phyloP scores from a whole-genome alignment of 2,888 invertebrate species.

The Hedya salicella region DNA sequence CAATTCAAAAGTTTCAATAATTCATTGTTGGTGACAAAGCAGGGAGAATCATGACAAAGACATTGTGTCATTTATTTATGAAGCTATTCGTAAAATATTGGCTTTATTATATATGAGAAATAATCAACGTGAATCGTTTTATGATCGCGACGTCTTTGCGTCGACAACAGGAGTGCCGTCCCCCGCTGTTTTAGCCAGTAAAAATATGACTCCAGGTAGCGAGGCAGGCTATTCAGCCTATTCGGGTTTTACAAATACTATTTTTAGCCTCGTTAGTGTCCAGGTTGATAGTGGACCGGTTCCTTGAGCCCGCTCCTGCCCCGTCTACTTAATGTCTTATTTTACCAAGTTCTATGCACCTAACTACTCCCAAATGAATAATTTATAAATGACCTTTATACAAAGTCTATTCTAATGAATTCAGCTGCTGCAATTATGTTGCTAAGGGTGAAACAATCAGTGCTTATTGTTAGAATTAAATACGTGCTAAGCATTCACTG shows the following conservation, averaged over 20 bases:
- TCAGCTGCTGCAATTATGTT: constrained; percentile 27
- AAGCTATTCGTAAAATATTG: not conserved
- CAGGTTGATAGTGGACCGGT: constrained; percentile 50
- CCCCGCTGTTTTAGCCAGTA: constrained; percentile 16
- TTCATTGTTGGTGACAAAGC: not conserved
- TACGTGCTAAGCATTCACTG: constrained; percentile 32
- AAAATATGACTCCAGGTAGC: constrained; percentile 28
- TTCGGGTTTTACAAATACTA: constrained; percentile 47
- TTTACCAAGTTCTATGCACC: constrained; percentile 41
- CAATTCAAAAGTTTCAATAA: not conserved
- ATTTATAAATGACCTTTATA: constrained; percentile 44
- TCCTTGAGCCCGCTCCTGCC: constrained; percentile 43
- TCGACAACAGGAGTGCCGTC: constrained; percentile 6
- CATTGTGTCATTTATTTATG: not conserved
- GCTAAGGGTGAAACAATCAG: constrained; percentile 36
- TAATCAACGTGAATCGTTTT: constrained; percentile 5
- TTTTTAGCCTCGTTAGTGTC: constrained; percentile 49
- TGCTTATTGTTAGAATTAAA: constrained; percentile 22
- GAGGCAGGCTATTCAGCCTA: constrained; percentile 27
- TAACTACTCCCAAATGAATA: constrained; percentile 37
- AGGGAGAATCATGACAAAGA: not conserved
- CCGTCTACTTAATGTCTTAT: constrained; percentile 53
- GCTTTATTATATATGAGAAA: not conserved
- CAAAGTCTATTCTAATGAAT: constrained; percentile 46
- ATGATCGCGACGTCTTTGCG: not conserved